Base-by-base conservation (phyloP, 1,140 invertebrate species). In the Ostrea denselamellosa region DNA sequence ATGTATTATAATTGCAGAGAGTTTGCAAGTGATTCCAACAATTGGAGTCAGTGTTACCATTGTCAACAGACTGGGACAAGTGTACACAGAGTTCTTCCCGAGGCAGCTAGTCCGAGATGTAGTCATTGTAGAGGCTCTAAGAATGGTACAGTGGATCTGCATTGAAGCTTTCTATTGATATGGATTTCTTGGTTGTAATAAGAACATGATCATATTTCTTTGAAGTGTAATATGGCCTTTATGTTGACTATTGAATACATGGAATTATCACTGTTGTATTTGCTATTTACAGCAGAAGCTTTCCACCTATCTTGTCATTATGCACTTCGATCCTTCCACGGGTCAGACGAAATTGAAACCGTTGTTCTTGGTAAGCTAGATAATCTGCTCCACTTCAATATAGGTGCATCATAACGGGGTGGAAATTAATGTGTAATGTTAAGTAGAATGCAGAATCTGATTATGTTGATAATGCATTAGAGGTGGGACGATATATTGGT, bases 81-180 rank as follows among this genome's bases (percentile, higher is more conserved):
- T 85, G 0, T 52, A 62, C 19, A 68, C 85, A 44, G 85, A 85
- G 58, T 85, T 85, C 68, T 85, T 68, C 52, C 44, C 62, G 25
- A 85, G 62, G 44, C 44, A 52, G n/a, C 58, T 68, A 44, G 68
- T 85, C 25, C 53, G 44, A 52, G 85, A 85, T 19, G 51, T 85
- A 51, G 85, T 85, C 0, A 85, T 85, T 22, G 58, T 85, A 17
- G 85, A 85, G 68, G 85, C 62, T 85, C 52, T 85, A 62, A 85
- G 51, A 58, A 85, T 85, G 85, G 85, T 85, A 68, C 65, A 52
- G 17, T 62, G 56, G 12, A 3, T 58, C 19, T 17, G 12, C 19
- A 58, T 58, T 9, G 12, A 12, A 58, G 56, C 56, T 17, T 58
- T 19, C 19, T 14, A 17, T 3, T 58, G 12, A 19, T 58, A 10